A percentile compares a stretch with the other conserved stretches of the same genome.
Conservation (phyloP, 2,888 invertebrate species). For the Caenorhabditis drosophilae region DNA sequence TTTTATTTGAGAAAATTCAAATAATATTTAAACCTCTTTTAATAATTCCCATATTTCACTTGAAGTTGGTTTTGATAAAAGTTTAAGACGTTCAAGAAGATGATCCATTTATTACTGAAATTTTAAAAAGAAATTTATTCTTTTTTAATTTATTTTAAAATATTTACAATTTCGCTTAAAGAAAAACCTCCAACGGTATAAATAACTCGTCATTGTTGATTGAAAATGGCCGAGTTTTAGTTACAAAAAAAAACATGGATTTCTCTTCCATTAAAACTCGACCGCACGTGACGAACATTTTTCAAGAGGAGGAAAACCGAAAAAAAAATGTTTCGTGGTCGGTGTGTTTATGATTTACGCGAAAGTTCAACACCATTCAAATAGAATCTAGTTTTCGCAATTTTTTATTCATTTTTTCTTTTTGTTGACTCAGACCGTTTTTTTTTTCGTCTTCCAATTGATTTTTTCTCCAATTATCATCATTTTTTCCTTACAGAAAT, state of each 20-base stretch:
- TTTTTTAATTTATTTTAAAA: not conserved
- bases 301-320: not conserved
- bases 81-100: conserved; percentile 10
- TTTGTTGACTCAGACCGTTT: no score
- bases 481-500: no score
- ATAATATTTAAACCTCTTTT: conserved; percentile 8
- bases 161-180: not conserved
- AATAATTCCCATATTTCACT: conserved; percentile 20
- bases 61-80: conserved; percentile 15
- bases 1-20: not conserved
- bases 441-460: not conserved
- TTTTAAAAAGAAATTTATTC: not conserved
- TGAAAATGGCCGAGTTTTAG: not conserved
- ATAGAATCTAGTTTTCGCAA: no score
- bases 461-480: no score
- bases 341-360: no score
- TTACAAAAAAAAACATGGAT: not conserved
- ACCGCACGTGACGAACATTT: conserved; percentile 5
- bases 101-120: conserved; percentile 21
- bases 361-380: no score
- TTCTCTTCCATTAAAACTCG: not conserved
- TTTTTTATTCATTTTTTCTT: no score
- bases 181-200: not conserved
- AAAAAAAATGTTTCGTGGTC: no score
- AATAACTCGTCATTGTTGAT: no score